Evolutionary conservation across 2,888 invertebrate species (phyloP), one percentile per base, ranked within the genome.

Genomic region (Atrina japonica): DNA sequence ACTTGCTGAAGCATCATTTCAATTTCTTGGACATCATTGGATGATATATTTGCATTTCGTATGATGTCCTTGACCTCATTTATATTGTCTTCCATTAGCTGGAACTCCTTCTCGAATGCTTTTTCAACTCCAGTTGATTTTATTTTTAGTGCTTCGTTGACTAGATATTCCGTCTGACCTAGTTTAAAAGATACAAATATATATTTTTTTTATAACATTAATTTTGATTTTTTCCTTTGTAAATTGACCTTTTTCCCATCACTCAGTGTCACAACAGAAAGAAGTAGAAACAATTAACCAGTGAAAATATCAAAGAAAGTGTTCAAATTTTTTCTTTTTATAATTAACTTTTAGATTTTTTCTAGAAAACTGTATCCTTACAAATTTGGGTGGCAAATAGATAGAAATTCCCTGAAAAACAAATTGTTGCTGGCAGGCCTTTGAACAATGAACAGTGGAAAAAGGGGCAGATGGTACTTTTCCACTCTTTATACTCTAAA

Each of bases 51-150:
- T 1, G 97, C 95, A 86, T 95, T 96, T 72, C 94, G 93, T n/a
- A 99, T 92, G 59, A 97, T 92, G 73, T 93, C 93, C 85, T 94
- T 93, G 3, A 98, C 94, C 84, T 95, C 94, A 56, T 94, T 93
- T 70, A 99, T 92, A 88, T 95, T 94, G 70, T 93, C 93, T 80
- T 97, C 96, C 95, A 99, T 96, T 81, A 94, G 94, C 86, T 96
- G 95, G 91, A 99, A 99, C 91, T 98, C 97, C 86, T 95, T 94
- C 7, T 97, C 97, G 90, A 98, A 99, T 0, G 97, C 98, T 35
- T 98, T 98, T 0, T 97, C 96, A 1, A 98, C 97, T 52, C 99
- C 99, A 53, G 97, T 95, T 83, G 96, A 95, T 90, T 98, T 98
- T 69, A 99, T 98, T 89, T 96, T 95, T 78, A 96, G 95, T 30